phyloP scores from a whole-genome alignment of 2,113 vertebrate species.

The Isurus oxyrinchus region DNA sequence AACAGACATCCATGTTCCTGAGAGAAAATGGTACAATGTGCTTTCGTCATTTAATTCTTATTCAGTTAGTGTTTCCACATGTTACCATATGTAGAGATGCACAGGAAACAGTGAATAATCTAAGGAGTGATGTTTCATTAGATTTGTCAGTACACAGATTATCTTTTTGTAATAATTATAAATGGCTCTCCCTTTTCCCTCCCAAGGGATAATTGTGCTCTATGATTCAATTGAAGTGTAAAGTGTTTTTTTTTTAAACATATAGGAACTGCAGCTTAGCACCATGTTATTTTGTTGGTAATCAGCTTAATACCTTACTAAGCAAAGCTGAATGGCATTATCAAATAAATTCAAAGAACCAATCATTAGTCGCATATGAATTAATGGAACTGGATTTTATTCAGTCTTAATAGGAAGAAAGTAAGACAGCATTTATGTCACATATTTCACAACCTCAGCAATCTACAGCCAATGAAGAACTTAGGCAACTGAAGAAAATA shows the following conservation, averaged over 20 bases:
- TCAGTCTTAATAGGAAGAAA: background rate
- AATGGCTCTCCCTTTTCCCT: background rate
- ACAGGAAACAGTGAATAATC: background rate
- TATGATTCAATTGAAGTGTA: background rate
- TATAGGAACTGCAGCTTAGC: background rate
- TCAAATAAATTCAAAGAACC: background rate
- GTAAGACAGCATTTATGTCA: background rate
- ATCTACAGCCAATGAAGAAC: background rate
- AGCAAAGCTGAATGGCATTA: background rate
- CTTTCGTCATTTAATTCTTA: background rate
- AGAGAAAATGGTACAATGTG: background rate
- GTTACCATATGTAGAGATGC: background rate
- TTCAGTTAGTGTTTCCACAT: background rate
- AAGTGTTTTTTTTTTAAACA: too few species aligned
- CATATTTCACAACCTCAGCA: background rate
- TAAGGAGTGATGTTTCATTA: background rate
- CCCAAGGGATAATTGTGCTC: background rate
- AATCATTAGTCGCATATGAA: background rate
- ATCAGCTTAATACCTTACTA: background rate
- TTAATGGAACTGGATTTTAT: background rate
- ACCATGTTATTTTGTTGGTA: background rate
- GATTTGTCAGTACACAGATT: background rate
- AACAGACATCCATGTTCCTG: background rate
- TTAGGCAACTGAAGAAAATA: background rate
- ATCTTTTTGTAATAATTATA: background rate